These are phyloP conservation scores for Tridacna gigas DNA, from an alignment of 2,888 invertebrate genomes.

Conservation along the genomic window DNA sequence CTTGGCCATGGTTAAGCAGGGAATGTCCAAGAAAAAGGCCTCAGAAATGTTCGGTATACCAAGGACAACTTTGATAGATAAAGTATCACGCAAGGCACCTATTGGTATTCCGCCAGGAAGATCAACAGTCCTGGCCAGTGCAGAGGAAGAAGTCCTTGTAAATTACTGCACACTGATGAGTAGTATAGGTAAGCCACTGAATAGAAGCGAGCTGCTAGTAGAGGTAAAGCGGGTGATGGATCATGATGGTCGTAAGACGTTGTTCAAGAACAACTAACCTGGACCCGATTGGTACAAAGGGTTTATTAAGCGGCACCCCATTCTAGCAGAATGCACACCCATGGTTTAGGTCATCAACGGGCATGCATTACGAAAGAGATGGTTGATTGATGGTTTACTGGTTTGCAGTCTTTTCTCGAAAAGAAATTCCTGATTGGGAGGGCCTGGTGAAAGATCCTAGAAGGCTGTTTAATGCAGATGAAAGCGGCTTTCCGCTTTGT, in stretches of 20 bases:
- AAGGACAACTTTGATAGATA: constrained; percentile 11
- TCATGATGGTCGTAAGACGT: constrained; percentile 5
- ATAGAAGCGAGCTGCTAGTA: neutral
- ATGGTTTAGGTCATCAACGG: constrained; percentile 10
- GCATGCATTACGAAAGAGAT: constrained; percentile 4
- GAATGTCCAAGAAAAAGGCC: neutral
- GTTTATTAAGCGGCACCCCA: constrained; percentile 1
- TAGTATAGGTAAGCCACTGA: constrained; percentile 12
- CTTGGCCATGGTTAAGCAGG: neutral
- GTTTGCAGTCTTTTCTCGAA: constrained; percentile 1
- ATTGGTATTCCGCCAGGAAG: neutral
- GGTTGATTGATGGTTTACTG: constrained; percentile 4
- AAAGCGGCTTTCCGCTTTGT: too few relatives aligned
- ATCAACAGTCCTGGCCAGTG: neutral
- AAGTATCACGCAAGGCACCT: neutral
- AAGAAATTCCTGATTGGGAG: neutral
- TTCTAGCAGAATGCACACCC: constrained; percentile 1
- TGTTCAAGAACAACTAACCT: constrained; percentile 4
- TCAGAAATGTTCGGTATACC: neutral
- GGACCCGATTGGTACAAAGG: constrained; percentile 8
- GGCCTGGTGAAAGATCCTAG: too few relatives aligned
- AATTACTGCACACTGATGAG: constrained; percentile 10
- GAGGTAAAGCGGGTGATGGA: neutral
- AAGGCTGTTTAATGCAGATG: too few relatives aligned
- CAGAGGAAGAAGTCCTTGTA: neutral